phyloP scores from a whole-genome alignment of 2,888 invertebrate species.

The Coenonympha glycerion region DNA sequence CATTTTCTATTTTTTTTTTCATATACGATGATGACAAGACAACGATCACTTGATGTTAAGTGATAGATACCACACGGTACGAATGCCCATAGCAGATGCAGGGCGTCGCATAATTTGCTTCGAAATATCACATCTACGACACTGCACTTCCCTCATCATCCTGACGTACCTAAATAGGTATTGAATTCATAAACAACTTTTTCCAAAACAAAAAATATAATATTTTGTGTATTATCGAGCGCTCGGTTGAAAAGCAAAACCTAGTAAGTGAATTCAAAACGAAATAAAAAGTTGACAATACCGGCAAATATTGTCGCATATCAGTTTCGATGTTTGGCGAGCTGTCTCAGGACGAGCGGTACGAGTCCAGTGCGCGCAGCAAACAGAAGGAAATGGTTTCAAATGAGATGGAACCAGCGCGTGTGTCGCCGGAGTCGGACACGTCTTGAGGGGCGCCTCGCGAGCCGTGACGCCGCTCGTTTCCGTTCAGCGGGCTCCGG shows the following conservation, averaged over 20 bases:
- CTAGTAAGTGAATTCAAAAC: background rate
- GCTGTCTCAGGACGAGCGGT: too few species aligned
- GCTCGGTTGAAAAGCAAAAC: background rate
- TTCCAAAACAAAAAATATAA: too few species aligned
- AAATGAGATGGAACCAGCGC: constrained; percentile 58
- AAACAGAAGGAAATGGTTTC: constrained; percentile 42
- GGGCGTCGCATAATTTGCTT: too few species aligned
- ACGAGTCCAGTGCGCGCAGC: constrained; percentile 15
- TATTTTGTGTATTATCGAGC: background rate
- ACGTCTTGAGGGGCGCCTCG: constrained; percentile 59
- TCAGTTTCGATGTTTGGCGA: constrained; percentile 26
- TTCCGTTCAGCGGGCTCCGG: constrained; percentile 52
- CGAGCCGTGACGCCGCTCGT: constrained; percentile 57
- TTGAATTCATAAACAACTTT: background rate
- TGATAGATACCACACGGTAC: too few species aligned
- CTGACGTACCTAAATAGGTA: too few species aligned
- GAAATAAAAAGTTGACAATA: background rate
- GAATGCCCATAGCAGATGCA: too few species aligned
- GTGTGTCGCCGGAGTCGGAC: constrained; percentile 37
- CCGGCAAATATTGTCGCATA: constrained; percentile 10
- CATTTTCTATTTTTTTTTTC: too few species aligned
- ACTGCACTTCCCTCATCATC: too few species aligned
- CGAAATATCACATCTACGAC: background rate
- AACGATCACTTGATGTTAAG: too few species aligned
- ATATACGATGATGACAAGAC: too few species aligned